Conservation (phyloP, 2,113 vertebrate genomes). For the Pomatostomus ruficeps region DNA sequence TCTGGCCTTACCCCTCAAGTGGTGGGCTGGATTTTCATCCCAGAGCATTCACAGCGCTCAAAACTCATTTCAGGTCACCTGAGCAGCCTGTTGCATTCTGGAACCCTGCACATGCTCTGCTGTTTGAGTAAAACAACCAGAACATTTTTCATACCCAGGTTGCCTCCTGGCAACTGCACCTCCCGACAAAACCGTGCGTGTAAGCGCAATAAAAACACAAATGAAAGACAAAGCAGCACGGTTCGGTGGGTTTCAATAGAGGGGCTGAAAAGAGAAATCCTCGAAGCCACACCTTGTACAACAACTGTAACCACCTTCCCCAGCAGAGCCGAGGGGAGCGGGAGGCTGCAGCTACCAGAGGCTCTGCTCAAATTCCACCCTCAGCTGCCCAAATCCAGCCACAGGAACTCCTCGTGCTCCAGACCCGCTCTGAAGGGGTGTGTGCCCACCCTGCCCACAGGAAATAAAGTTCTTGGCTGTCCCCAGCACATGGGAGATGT, state of each 20-base stretch:
- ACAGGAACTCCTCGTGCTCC: not conserved
- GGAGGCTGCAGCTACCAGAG: not conserved
- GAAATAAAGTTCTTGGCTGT: not conserved
- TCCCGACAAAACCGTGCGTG: not conserved
- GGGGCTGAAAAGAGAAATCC: not conserved
- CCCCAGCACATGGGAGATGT: not conserved
- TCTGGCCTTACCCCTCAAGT: too few relatives aligned
- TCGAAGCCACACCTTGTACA: not conserved
- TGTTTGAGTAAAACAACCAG: not conserved
- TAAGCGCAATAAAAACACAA: not conserved
- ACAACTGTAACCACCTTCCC: not conserved
- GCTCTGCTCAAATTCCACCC: not conserved
- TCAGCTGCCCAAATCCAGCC: not conserved
- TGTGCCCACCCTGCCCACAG: not conserved
- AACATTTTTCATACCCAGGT: not conserved
- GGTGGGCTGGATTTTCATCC: too few relatives aligned
- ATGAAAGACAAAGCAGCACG: not conserved
- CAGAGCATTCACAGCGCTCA: not conserved
- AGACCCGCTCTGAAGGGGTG: fast-evolving
- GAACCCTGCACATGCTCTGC: not conserved
- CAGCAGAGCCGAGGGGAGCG: not conserved
- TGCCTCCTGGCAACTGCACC: constrained; percentile 4
- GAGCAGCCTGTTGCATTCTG: not conserved
- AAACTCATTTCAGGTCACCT: not conserved
- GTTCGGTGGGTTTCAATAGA: not conserved